These are phyloP conservation scores for Axinella damicornis DNA, from an alignment of 37 sponge, comb jelly and placozoan species.

Conservation along the genomic window DNA sequence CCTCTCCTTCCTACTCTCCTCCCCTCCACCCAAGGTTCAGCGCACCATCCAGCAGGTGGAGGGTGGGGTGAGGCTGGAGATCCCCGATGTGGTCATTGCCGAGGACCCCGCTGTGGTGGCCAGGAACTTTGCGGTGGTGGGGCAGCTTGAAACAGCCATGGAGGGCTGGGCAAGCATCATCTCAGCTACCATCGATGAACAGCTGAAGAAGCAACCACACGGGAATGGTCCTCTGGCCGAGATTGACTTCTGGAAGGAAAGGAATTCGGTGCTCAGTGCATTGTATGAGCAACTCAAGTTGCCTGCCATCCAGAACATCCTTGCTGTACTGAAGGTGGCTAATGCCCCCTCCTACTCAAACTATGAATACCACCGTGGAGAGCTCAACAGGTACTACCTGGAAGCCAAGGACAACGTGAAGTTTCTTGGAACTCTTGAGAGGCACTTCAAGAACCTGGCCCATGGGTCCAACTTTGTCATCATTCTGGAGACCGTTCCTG, in stretches of 20 bases:
- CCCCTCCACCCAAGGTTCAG: slow-evolving; percentile 56
- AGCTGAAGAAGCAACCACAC: slow-evolving; percentile 76
- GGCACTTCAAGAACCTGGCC: slow-evolving; percentile 98
- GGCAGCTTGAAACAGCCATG: slow-evolving; percentile 72
- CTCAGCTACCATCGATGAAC: slow-evolving; percentile 77
- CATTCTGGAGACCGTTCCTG: slow-evolving; percentile 90
- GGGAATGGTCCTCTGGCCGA: slow-evolving; percentile 97
- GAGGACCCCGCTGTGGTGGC: slow-evolving; percentile 61
- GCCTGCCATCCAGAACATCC: slow-evolving; percentile 68
- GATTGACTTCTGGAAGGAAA: slow-evolving; percentile 98
- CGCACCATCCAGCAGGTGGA: slow-evolving; percentile 94
- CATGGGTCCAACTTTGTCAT: slow-evolving; percentile 92
- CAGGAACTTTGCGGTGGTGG: slow-evolving; percentile 70
- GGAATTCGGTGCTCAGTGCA: slow-evolving; percentile 83
- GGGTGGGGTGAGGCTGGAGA: slow-evolving; percentile 92
- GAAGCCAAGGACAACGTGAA: slow-evolving; percentile 99
- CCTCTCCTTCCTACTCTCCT: too few species aligned
- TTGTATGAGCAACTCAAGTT: slow-evolving; percentile 94
- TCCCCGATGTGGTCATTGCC: slow-evolving; percentile 72
- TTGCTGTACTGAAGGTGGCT: slow-evolving; percentile 78
- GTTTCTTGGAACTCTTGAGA: slow-evolving; percentile 96
- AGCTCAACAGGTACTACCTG: slow-evolving; percentile 91
- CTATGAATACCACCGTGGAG: slow-evolving; percentile 89
- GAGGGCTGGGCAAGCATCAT: slow-evolving; percentile 88
- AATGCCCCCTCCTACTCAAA: slow-evolving; percentile 65